phyloP scores from a whole-genome alignment of 2,888 invertebrate genomes.

The Amblyteles armatorius region DNA sequence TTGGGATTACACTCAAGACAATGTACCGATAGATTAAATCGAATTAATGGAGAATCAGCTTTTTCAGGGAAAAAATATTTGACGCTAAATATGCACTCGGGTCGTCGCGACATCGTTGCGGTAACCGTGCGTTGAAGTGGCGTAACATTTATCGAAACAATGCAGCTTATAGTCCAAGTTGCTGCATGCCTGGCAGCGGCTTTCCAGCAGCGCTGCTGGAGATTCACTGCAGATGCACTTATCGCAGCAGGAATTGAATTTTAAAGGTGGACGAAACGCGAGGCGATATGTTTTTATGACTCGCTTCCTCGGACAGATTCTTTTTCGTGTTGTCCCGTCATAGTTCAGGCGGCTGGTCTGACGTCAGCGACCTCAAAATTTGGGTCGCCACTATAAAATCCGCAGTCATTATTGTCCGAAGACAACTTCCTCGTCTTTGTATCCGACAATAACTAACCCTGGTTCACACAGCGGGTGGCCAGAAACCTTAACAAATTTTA shows the following conservation, averaged over 20 bases:
- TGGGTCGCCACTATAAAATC: conserved; percentile 34
- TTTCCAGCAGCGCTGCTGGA: conserved; percentile 22
- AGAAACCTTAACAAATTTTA: conserved; percentile 18
- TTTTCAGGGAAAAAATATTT: neutral
- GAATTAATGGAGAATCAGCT: neutral
- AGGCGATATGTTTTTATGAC: conserved; percentile 12
- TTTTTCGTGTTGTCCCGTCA: conserved; percentile 5
- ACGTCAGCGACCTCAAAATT: conserved; percentile 36
- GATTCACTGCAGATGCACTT: conserved; percentile 18
- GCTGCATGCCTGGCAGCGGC: neutral
- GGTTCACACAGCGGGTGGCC: conserved; percentile 29
- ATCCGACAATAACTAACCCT: conserved; percentile 19
- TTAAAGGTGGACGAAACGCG: neutral
- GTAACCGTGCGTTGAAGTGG: neutral
- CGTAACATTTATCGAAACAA: neutral
- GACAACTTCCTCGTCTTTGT: conserved; percentile 37
- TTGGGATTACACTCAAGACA: neutral
- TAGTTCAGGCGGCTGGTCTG: conserved; percentile 35
- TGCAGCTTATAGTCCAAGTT: neutral
- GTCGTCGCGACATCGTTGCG: neutral
- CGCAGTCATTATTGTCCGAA: neutral
- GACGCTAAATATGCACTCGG: no score
- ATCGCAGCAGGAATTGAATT: conserved; percentile 37
- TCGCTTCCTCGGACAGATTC: conserved; percentile 36
- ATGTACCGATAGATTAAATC: neutral